These are phyloP conservation scores for Anarrhichthys ocellatus DNA, from an alignment of 2,113 vertebrate species.

Conservation along the genomic window DNA sequence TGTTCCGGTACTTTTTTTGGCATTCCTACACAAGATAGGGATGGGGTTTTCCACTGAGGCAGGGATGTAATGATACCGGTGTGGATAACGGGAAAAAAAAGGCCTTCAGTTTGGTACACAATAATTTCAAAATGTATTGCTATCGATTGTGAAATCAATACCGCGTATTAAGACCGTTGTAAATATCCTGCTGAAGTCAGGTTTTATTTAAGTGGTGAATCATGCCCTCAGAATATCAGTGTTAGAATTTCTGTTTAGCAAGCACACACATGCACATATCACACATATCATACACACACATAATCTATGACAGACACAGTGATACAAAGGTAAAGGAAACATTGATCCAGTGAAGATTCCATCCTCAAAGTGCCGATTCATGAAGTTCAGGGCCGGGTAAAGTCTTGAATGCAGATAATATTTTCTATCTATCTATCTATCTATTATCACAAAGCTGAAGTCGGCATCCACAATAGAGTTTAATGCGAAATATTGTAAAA, in stretches of 20 bases:
- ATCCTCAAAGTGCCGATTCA: neutral
- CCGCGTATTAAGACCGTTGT: slow-evolving; percentile 28
- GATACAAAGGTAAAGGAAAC: neutral
- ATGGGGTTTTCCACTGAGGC: slow-evolving; percentile 36
- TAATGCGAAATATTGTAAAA: neutral
- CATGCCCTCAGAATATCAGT: slow-evolving; percentile 35
- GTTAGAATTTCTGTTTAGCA: slow-evolving; percentile 31
- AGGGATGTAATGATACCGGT: slow-evolving; percentile 16
- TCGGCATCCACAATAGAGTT: neutral
- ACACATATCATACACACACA: neutral
- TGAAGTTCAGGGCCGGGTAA: neutral
- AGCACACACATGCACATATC: slow-evolving; percentile 1
- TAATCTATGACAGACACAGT: neutral
- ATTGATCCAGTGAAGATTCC: neutral
- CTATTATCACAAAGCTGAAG: no score
- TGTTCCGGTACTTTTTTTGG: slow-evolving; percentile 66
- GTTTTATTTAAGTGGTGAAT: slow-evolving; percentile 64
- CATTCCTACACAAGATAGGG: slow-evolving; percentile 25
- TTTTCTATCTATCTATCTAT: no score
- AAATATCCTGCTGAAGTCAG: slow-evolving; percentile 63
- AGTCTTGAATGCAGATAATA: neutral
- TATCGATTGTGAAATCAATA: slow-evolving; percentile 60
- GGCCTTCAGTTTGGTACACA: slow-evolving; percentile 7
- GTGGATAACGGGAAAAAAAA: neutral
- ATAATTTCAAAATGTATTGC: slow-evolving; percentile 32